phyloP scores from a whole-genome alignment of 1,140 invertebrate species.

The Condylostylus longicornis region DNA sequence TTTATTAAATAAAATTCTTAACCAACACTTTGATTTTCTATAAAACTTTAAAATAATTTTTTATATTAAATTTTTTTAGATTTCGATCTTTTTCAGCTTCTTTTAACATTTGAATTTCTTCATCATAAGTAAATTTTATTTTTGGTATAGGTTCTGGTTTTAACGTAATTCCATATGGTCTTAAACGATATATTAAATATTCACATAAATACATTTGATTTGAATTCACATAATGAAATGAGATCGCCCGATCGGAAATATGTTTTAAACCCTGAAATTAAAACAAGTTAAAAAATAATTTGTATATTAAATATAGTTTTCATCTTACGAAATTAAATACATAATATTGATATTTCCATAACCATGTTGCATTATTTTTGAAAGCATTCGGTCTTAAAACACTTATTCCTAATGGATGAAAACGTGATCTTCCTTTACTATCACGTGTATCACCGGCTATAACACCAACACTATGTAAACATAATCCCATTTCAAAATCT shows the following conservation, averaged over 20 bases:
- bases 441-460: neutral
- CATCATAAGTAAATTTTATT: too few species aligned
- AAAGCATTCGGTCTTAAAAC: conserved; percentile 8
- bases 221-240: conserved; percentile 17
- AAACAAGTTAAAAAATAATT: neutral
- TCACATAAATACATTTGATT: conserved; percentile 20
- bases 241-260: conserved; percentile 19
- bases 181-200: conserved; percentile 16
- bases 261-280: conserved; percentile 12
- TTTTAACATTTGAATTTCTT: too few species aligned
- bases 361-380: conserved; percentile 16
- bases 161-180: conserved; percentile 5
- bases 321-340: conserved; percentile 10
- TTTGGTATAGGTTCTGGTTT: conserved; percentile 2
- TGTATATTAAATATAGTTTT: neutral
- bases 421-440: neutral
- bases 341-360: too few species aligned
- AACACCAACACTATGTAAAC: neutral
- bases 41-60: too few species aligned
- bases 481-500: neutral
- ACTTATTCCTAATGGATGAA: conserved; percentile 13
- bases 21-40: too few species aligned
- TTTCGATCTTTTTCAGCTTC: too few species aligned
- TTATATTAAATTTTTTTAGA: too few species aligned
- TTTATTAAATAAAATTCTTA: too few species aligned